phyloP scores from a whole-genome alignment of 2,113 vertebrate species.

The Tupaia tana region DNA sequence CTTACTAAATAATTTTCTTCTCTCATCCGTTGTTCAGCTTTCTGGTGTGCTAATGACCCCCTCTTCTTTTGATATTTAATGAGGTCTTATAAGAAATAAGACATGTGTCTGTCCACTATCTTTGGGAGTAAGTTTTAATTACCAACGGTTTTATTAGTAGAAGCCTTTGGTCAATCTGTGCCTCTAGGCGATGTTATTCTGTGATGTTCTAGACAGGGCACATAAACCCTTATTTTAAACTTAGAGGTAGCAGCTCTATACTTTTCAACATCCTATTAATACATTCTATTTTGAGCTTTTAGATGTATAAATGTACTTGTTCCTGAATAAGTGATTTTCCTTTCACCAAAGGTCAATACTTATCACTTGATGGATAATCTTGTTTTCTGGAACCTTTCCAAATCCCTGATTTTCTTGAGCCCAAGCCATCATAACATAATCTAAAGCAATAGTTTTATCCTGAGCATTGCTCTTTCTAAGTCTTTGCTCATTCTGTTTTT shows the following conservation, averaged over 20 bases:
- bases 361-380: constrained; percentile 1
- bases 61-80: constrained; percentile 59
- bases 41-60: not conserved
- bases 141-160: constrained; percentile 4
- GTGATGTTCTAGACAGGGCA: not conserved
- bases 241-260: not conserved
- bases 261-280: not conserved
- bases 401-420: not conserved
- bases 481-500: not conserved
- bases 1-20: not conserved
- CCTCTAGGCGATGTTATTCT: not conserved
- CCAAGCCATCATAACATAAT: not conserved
- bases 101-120: not conserved
- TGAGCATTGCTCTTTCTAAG: not conserved
- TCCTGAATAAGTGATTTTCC: constrained; percentile 8
- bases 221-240: constrained; percentile 12
- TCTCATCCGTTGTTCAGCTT: not conserved
- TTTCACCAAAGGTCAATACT: constrained; percentile 17
- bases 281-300: constrained; percentile 18
- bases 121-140: constrained; percentile 18
- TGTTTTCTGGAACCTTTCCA: not conserved
- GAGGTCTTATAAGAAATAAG: constrained; percentile 44
- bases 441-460: not conserved
- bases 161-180: not conserved
- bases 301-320: not conserved